Conservation (phyloP, 1,140 invertebrate species). For the Drosophila athabasca region DNA sequence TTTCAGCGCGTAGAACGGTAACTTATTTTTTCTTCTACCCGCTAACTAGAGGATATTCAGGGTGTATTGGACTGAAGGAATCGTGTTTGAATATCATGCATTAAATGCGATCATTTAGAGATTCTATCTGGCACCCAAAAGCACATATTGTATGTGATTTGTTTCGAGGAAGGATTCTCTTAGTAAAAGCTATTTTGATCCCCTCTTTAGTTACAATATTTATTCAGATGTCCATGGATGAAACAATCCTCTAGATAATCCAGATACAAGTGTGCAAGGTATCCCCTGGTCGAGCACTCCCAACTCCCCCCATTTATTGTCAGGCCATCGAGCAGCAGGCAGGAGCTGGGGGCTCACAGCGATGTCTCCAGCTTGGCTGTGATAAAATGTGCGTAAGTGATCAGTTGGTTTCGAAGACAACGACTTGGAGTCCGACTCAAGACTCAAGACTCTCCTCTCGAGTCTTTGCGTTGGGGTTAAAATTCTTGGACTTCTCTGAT, state of each 20-base stretch:
- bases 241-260: no score
- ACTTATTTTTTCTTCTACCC: conserved; percentile 70
- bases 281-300: conserved; percentile 10
- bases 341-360: conserved; percentile 33
- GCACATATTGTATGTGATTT: no score
- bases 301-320: conserved; percentile 61
- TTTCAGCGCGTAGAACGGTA: conserved; percentile 82
- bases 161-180: no score
- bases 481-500: conserved; percentile 68
- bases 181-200: no score
- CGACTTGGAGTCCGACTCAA: conserved; percentile 20
- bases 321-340: conserved; percentile 32
- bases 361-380: conserved; percentile 76
- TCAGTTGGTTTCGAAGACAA: conserved; percentile 52
- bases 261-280: not conserved
- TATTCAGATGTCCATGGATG: no score
- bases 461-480: conserved; percentile 70
- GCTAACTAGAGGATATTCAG: conserved; percentile 11
- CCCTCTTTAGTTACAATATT: no score
- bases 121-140: no score
- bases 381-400: conserved; percentile 80
- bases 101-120: not conserved
- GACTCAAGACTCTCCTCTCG: not conserved
- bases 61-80: not conserved
- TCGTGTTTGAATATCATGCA: not conserved